phyloP scores from a whole-genome alignment of 2,888 invertebrate species.

The Desoria tigrina region DNA sequence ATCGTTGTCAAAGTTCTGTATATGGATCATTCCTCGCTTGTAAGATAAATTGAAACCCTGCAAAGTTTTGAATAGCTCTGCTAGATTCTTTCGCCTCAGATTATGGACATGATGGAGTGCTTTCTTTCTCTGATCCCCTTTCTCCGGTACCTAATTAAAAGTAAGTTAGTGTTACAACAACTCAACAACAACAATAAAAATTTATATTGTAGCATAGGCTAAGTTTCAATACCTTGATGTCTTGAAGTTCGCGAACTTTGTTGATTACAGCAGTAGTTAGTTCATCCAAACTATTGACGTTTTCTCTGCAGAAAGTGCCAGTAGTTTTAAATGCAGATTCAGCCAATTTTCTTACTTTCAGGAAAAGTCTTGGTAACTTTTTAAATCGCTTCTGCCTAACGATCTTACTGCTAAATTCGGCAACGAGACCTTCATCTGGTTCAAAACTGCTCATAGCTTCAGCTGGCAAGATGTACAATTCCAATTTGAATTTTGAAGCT shows the following conservation, averaged over 20 bases:
- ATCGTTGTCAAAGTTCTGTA: slow-evolving; percentile 52
- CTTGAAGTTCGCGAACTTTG: slow-evolving; percentile 47
- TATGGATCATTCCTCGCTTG: slow-evolving; percentile 67
- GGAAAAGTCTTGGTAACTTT: slow-evolving; percentile 38
- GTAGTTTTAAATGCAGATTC: slow-evolving; percentile 26
- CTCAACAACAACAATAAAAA: slow-evolving; percentile 24
- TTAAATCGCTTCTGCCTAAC: slow-evolving; percentile 22
- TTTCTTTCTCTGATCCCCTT: slow-evolving; percentile 63
- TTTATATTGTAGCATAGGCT: background rate
- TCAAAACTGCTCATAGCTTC: background rate
- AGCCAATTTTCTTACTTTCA: slow-evolving; percentile 30
- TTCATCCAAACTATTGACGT: slow-evolving; percentile 38
- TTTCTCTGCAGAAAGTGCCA: slow-evolving; percentile 1
- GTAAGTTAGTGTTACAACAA: too few relatives aligned
- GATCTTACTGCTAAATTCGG: slow-evolving; percentile 1
- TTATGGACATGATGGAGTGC: slow-evolving; percentile 70
- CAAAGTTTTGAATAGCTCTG: slow-evolving; percentile 81
- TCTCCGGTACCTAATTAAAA: slow-evolving; percentile 61
- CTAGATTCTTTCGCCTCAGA: slow-evolving; percentile 79
- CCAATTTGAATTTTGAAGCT: slow-evolving; percentile 17
- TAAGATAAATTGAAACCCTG: slow-evolving; percentile 73
- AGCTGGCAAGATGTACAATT: background rate
- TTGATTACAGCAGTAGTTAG: slow-evolving; percentile 40
- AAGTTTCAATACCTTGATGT: slow-evolving; percentile 34
- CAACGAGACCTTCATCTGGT: slow-evolving; percentile 29